Conservation (phyloP, 2,113 vertebrate genomes). For the Chiloscyllium plagiosum region DNA sequence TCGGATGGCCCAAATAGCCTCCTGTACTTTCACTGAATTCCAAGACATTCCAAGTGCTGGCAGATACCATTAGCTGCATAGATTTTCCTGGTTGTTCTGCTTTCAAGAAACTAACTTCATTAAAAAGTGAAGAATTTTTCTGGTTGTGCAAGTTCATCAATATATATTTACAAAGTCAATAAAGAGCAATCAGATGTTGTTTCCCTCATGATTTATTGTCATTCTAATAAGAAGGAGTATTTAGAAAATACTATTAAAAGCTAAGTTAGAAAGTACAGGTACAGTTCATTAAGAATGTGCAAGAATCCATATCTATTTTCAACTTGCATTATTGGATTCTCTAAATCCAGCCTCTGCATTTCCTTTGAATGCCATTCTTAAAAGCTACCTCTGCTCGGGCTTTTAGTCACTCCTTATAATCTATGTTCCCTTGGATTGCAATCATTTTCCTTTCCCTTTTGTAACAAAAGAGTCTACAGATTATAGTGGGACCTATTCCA, state of each 20-base stretch:
- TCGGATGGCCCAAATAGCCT: too few species aligned
- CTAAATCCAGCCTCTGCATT: not conserved
- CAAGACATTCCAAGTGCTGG: not conserved
- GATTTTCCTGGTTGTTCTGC: not conserved
- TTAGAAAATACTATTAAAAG: not conserved
- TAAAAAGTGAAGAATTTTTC: not conserved
- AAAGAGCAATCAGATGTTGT: not conserved
- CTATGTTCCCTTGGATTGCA: not conserved
- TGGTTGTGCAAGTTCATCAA: not conserved
- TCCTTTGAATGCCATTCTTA: not conserved
- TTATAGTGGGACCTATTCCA: not conserved
- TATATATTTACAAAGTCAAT: not conserved
- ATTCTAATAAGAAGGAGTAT: not conserved
- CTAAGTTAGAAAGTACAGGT: not conserved
- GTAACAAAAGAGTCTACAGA: not conserved
- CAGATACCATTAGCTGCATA: not conserved
- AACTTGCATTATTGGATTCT: not conserved
- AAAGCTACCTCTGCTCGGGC: not conserved
- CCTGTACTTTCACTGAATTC: too few species aligned
- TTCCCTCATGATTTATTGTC: not conserved
- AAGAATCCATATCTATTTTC: not conserved
- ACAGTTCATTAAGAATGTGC: not conserved
- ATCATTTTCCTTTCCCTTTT: not conserved
- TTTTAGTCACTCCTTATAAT: not conserved
- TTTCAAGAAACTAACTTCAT: not conserved